A percentile compares a stretch with the other conserved stretches of the same genome.
Conservation (phyloP, 2,113 vertebrate species). For the Pterocles orientalis region DNA sequence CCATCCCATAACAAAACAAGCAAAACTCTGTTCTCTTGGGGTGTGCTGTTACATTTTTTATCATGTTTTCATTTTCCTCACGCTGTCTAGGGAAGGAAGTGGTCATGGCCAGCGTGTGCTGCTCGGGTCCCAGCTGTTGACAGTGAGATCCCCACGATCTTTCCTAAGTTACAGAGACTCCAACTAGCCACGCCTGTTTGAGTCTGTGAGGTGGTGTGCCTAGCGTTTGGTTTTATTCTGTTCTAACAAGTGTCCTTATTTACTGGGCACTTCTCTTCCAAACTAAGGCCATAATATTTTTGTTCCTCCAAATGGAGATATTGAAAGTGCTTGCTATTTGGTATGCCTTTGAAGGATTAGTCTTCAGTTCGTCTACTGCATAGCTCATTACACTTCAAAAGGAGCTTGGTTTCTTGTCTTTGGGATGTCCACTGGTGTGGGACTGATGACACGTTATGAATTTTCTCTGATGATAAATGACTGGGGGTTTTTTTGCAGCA, state of each 20-base stretch:
- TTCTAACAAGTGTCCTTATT: background rate
- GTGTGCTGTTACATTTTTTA: no score
- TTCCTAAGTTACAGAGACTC: background rate
- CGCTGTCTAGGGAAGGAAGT: background rate
- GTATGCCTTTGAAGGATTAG: background rate
- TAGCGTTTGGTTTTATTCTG: background rate
- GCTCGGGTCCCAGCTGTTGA: background rate
- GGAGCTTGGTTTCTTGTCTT: background rate
- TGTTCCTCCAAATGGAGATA: background rate
- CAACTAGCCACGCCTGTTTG: accelerated
- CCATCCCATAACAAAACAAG: background rate
- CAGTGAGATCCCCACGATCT: background rate
- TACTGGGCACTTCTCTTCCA: background rate
- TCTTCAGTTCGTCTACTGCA: background rate
- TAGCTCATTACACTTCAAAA: background rate
- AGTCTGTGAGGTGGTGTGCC: background rate
- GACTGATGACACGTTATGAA: background rate
- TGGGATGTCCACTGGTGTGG: accelerated
- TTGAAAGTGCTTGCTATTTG: background rate
- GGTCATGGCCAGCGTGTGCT: background rate
- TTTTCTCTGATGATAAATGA: background rate
- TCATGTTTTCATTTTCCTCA: accelerated
- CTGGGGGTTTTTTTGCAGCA: background rate
- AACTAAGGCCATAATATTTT: background rate
- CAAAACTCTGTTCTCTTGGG: background rate